Percentiles rank a stretch among this genome's conserved stretches.
Evolutionary conservation across 2,113 vertebrate genomes (phyloP).

Genomic region (Oophaga pumilio): DNA sequence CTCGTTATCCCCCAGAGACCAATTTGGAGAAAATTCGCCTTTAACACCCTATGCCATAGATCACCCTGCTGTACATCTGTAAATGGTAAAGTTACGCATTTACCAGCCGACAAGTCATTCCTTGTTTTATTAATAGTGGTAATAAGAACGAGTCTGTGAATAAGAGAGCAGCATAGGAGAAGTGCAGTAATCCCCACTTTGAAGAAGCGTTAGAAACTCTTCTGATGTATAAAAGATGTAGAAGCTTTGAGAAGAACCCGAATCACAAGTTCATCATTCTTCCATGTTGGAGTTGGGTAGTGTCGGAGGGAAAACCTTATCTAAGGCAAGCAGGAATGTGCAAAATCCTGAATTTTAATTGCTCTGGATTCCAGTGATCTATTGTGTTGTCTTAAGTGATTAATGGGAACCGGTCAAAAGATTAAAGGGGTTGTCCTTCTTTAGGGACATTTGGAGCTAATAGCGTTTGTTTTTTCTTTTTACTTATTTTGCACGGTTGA

Average conservation of each 20-base stretch:
- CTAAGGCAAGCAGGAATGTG: no score
- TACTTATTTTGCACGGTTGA: no score
- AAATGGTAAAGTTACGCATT: background rate
- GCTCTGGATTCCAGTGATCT: background rate
- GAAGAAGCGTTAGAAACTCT: background rate
- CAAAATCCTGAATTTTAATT: no score
- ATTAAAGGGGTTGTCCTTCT: no score
- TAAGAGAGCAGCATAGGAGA: background rate
- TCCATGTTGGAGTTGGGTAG: background rate
- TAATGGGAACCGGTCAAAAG: no score
- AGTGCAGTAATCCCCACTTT: background rate
- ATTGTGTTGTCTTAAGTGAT: background rate
- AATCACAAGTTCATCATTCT: background rate
- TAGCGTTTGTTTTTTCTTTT: no score
- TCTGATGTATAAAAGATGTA: background rate
- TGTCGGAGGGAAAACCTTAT: background rate
- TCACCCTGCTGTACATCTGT: background rate
- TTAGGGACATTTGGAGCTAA: no score
- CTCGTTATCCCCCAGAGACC: background rate
- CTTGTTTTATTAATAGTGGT: slow-evolving; percentile 26
- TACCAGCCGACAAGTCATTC: background rate
- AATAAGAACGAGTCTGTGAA: background rate
- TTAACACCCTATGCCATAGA: background rate
- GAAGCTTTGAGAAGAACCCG: background rate
- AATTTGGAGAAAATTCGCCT: slow-evolving; percentile 18